Base-by-base conservation (phyloP, 30 jellyfish, hydroid and myxozoan genomes). In the Aurelia aurita region DNA sequence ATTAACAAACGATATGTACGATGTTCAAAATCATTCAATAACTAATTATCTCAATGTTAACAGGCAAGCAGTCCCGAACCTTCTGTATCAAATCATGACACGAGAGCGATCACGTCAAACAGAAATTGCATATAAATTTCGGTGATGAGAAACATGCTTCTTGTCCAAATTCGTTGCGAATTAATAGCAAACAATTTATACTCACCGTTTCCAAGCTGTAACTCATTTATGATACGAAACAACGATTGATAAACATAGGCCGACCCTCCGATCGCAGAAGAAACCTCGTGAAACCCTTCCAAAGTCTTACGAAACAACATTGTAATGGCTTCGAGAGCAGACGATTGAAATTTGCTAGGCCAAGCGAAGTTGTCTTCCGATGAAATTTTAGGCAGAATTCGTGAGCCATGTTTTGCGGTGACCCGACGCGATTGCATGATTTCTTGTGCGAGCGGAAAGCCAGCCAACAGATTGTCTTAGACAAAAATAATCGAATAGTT, bases 401-500 rank as follows among this genome's bases (percentile, higher is more conserved):
- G 51, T 67, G 21, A 67, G 51, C 46, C 54, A 77, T n/a, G 79
- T 35, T 77, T 31, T 77, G 88, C 88, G 88, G 88, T 77, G 88
- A 77, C 77, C 79, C 79, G 62, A 35, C 79, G 58, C 88, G 88
- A 60, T 77, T 77, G 90, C 90, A 68, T 80, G 90, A 80, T 80
- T 80, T 68, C 88, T 85, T 85, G 83, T 85, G 95, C 95, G 83
- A 85, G 61, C 87, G 91, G 59, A 74, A 58, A 85, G 57, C 62
- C 82, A 71, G 57, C 73, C 91, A 87, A 80, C 87, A 73, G 91
- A 85, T 85, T 64, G 89, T 76, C 87, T 90, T 88, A 58, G 93
- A 94, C 88, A 94, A 94, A 88, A 94, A 68, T 82, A 80, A 87
- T 84, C 88, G 93, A 86, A 82, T 84, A 93, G 94, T 82, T 88